Percentiles rank a stretch among this genome's conserved stretches.
Conservation (phyloP, 2,113 vertebrate genomes). For the Propithecus coquereli region DNA sequence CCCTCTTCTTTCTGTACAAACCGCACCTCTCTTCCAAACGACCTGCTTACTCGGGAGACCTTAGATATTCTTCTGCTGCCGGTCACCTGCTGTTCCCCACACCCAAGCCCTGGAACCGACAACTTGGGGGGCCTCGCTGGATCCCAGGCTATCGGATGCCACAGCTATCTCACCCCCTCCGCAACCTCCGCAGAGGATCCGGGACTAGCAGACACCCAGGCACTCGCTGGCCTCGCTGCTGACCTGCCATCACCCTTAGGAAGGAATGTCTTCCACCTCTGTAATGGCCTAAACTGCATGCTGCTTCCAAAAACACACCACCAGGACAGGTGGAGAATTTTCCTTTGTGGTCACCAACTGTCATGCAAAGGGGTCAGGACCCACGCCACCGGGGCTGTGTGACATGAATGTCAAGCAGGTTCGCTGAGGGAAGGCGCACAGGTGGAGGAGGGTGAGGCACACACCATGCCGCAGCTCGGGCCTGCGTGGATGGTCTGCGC, state of each 20-base stretch:
- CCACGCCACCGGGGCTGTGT: neutral
- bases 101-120: neutral
- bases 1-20: neutral
- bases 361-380: neutral
- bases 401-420: neutral
- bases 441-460: neutral
- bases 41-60: neutral
- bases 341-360: neutral
- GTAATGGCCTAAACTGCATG: neutral
- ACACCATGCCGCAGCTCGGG: neutral
- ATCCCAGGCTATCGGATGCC: neutral
- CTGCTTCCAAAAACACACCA: neutral
- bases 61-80: neutral
- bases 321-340: neutral
- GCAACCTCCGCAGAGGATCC: neutral
- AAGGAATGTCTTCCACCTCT: neutral
- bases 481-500: neutral
- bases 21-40: neutral
- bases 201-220: neutral
- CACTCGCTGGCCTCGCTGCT: neutral
- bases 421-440: neutral
- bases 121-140: neutral
- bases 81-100: neutral
- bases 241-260: neutral
- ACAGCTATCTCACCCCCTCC: neutral